Percentiles rank a stretch among this genome's conserved stretches.
Conservation (phyloP, 2,797 vertebrate species). For the Echeneis naucrates region DNA sequence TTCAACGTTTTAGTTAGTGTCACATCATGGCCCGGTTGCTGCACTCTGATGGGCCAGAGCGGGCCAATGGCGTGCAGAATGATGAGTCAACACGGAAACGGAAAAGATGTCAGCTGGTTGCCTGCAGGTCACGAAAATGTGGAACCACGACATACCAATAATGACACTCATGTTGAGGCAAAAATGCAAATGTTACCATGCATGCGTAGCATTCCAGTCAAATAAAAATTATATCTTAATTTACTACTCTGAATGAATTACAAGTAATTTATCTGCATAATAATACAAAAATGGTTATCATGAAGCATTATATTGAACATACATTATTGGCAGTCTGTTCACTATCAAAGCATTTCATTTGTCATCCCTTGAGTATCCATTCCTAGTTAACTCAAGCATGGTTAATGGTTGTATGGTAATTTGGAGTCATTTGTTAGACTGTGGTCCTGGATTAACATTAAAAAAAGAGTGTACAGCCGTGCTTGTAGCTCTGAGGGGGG, state of each 20-base stretch:
- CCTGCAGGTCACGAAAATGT: constrained; percentile 35
- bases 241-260: neutral
- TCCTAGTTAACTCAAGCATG: neutral
- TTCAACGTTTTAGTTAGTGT: constrained; percentile 61
- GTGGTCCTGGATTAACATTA: neutral
- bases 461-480: neutral
- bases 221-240: neutral
- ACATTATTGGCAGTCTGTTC: neutral
- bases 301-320: neutral
- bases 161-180: constrained; percentile 30
- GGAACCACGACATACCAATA: constrained; percentile 14
- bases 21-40: constrained; percentile 41
- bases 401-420: neutral
- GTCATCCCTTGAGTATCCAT: neutral
- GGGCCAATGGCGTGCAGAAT: constrained; percentile 29
- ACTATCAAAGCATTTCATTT: neutral
- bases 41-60: constrained; percentile 25
- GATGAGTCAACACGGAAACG: constrained; percentile 58
- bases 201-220: neutral
- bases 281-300: neutral
- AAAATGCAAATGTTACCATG: neutral
- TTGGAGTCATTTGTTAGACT: neutral
- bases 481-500: neutral
- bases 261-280: neutral
- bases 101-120: constrained; percentile 50